A percentile compares a stretch with the other conserved stretches of the same genome.
Conservation (phyloP, 2,113 vertebrate genomes). For the Cryptomyrus ogoouensis region DNA sequence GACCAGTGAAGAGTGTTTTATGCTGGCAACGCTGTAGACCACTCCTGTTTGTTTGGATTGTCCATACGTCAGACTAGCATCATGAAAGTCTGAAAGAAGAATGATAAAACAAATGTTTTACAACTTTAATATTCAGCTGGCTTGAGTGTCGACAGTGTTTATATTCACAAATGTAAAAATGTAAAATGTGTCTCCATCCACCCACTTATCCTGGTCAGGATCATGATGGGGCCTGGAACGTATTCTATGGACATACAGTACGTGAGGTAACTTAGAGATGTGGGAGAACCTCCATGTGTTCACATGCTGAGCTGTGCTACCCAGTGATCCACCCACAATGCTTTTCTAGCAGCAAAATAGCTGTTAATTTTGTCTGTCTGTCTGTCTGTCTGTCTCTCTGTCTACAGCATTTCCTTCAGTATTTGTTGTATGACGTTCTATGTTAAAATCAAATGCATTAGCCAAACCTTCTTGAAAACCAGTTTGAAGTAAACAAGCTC, state of each 20-base stretch:
- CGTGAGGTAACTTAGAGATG: background rate
- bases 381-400: background rate
- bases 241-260: background rate
- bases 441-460: background rate
- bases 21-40: background rate
- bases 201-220: background rate
- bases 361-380: background rate
- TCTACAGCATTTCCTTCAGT: background rate
- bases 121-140: background rate
- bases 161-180: background rate
- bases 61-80: background rate
- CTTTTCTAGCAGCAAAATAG: background rate
- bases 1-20: background rate
- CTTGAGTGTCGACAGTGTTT: background rate
- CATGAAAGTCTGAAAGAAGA: background rate
- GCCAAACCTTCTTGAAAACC: background rate
- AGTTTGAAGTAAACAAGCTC: background rate
- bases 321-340: background rate
- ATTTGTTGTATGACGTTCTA: background rate
- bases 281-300: background rate
- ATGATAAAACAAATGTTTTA: background rate
- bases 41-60: background rate
- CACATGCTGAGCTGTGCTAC: background rate
- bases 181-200: background rate
- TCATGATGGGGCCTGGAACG: background rate